phyloP scores from a whole-genome alignment of 2,797 vertebrate genomes.

The Diceros bicornis region DNA sequence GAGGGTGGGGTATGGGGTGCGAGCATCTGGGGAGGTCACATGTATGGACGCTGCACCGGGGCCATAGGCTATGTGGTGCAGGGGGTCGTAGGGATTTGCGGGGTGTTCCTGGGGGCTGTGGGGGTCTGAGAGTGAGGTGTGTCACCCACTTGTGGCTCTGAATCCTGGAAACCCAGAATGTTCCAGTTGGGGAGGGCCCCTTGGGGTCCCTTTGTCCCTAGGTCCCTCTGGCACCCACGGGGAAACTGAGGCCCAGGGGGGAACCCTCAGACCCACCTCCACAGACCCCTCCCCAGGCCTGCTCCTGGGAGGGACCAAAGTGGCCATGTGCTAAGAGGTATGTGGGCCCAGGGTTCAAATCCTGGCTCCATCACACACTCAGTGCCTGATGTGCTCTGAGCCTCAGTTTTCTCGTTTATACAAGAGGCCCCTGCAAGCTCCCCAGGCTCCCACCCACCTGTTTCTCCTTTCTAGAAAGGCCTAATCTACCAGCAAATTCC shows the following conservation, averaged over 20 bases:
- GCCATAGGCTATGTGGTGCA: background rate
- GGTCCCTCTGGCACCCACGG: background rate
- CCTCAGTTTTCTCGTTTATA: background rate
- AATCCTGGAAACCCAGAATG: background rate
- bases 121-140: background rate
- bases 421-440: background rate
- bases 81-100: background rate
- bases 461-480: background rate
- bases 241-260: background rate
- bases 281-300: background rate
- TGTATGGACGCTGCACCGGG: background rate
- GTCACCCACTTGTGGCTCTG: background rate
- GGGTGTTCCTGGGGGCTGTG: background rate
- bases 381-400: background rate
- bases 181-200: background rate
- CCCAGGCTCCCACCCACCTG: background rate
- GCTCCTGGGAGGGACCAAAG: background rate
- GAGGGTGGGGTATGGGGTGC: background rate
- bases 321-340: background rate
- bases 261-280: background rate
- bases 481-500: background rate
- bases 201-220: background rate
- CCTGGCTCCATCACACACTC: background rate
- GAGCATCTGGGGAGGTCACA: background rate
- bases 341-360: background rate